Evolutionary conservation across 2,113 vertebrate genomes (phyloP), one percentile per base, ranked within the genome.

Genomic region (Zeus faber): DNA sequence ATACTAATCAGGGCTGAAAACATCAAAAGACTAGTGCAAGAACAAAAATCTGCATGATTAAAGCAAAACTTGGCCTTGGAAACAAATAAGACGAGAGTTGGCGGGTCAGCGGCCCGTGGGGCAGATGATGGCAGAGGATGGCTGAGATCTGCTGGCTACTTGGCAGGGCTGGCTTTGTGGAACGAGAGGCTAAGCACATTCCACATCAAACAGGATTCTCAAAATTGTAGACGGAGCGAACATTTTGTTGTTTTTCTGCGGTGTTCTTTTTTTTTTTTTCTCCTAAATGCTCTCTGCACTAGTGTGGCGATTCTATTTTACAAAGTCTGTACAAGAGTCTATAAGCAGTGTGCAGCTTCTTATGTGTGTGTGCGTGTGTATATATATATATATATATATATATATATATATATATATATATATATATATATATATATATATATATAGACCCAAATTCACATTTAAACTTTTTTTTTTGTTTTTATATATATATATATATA

Each of bases 271-370:
- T 48, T 14, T 43, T 35, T 20, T 37, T 46, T 65, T 41, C 49
- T n/a, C n/a, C n/a, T n/a, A n/a, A n/a, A n/a, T n/a, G n/a, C 63
- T 35, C 5, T 63, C 11, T 20, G 53, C 25, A 66, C 23, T 26
- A 67, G 46, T 52, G 44, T 37, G 26, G 46, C 57, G 35, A 22
- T 22, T 50, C 31, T 67, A 71, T 67, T 47, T 78, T 67, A 74
- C 74, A 74, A 65, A 67, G 46, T 65, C 67, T 76, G 53, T 67
- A 80, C 72, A 80, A 59, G 40, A 33, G 64, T 16, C 4, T 64
- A n/a, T n/a, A n/a, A n/a, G n/a, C n/a, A n/a, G n/a, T n/a, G n/a
- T n/a, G n/a, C n/a, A n/a, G n/a, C n/a, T n/a, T n/a, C n/a, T n/a
- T n/a, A n/a, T n/a, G n/a, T n/a, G n/a, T n/a, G n/a, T n/a, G n/a